phyloP scores from a whole-genome alignment of 2,888 invertebrate genomes.

The Cloeon dipterum region DNA sequence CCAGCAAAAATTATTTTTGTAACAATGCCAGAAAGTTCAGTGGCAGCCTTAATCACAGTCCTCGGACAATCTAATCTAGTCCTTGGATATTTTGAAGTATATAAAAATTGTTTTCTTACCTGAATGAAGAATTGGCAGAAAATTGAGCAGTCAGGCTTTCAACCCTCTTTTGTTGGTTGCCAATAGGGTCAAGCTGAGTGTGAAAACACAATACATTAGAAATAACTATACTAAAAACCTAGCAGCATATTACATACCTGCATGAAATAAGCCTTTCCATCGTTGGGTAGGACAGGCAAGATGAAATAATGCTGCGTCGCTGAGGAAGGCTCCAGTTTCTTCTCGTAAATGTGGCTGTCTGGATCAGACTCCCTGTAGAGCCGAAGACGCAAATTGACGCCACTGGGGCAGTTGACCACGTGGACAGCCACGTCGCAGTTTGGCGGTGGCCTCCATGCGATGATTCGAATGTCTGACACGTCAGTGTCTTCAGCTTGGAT shows the following conservation, averaged over 20 bases:
- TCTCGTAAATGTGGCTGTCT: neutral
- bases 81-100: neutral
- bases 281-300: neutral
- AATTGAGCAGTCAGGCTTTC: neutral
- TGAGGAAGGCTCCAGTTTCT: neutral
- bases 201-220: too few relatives aligned
- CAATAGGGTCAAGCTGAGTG: neutral
- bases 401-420: neutral
- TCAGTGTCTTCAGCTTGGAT: neutral
- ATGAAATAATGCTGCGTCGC: neutral
- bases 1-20: too few relatives aligned
- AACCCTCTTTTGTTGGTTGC: neutral
- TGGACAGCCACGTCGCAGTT: neutral
- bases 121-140: constrained; percentile 1
- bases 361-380: neutral
- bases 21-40: too few relatives aligned
- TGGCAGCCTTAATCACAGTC: too few relatives aligned
- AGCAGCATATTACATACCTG: too few relatives aligned
- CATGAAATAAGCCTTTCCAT: neutral
- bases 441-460: neutral
- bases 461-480: neutral
- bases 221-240: too few relatives aligned
- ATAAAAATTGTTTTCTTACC: neutral
- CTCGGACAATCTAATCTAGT: too few relatives aligned
- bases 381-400: neutral